Evolutionary conservation across 2,797 vertebrate species (phyloP).

Genomic region (Psittacula derbiana): DNA sequence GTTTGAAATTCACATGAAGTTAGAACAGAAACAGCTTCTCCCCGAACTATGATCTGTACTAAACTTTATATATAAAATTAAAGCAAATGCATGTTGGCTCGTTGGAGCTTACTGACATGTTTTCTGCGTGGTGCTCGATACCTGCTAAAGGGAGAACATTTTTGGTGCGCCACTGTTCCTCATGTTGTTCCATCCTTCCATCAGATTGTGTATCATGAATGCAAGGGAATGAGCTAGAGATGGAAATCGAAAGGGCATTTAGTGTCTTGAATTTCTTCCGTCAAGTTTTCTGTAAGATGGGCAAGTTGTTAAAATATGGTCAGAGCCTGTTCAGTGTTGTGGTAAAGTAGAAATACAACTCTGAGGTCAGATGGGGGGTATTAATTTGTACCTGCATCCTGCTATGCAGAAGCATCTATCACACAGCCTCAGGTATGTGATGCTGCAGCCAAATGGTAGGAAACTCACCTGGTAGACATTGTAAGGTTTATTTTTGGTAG

Average conservation of each 20-base stretch:
- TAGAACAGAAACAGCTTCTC: constrained; percentile 6
- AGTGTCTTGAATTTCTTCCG: background rate
- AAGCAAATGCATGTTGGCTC: rapidly evolving
- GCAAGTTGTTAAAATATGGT: background rate
- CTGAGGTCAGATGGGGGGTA: background rate
- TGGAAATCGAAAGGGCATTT: background rate
- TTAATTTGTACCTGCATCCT: background rate
- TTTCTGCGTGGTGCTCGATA: background rate
- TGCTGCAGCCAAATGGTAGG: background rate
- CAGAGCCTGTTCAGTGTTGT: background rate
- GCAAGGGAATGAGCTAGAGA: background rate
- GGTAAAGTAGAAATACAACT: background rate
- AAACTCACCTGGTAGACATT: background rate
- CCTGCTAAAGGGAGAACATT: background rate
- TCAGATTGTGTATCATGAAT: background rate
- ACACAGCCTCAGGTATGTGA: background rate
- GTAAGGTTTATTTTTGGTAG: background rate
- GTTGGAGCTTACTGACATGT: background rate
- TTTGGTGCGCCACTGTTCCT: background rate
- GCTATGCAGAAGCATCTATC: background rate
- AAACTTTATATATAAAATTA: background rate
- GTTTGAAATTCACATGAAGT: constrained; percentile 47
- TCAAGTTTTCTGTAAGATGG: background rate
- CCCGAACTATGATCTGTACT: background rate
- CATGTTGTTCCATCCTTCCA: background rate